Base-by-base conservation (phyloP, 2,797 vertebrate species). In the Pangasius krempfi region DNA sequence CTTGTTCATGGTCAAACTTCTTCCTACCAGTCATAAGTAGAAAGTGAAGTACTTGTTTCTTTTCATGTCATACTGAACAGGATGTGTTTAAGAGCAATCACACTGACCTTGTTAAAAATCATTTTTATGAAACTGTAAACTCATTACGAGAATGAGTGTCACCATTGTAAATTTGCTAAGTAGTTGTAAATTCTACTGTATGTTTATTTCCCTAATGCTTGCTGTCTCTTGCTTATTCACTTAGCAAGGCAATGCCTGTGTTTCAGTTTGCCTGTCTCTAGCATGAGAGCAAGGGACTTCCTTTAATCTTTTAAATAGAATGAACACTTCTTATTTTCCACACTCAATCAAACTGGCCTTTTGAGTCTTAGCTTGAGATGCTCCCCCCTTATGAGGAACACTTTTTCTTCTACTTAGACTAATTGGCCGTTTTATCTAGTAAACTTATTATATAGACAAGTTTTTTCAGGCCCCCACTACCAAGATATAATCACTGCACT, bases 31-130 rank as follows among this genome's bases (percentile, higher is more conserved):
- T 62, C 56, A 82, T 40, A 82, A 27, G 27, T 58, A 33, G 70
- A 89, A 70, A 37, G n/a, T 78, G 44, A 90, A 90, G 85, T 83
- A 86, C 44, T 18, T 87, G 18, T 76, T 93, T 92, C 88, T 81
- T 90, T 92, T 89, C 56, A 68, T 20, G 30, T 88, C 44, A 81
- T 30, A 73, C 20, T 47, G 47, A 83, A 18, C 50, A 73, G 4
- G 30, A 27, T 73, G 22, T 3, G 20, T 37, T 37, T 56, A 54
- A 33, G 2, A 37, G 47, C 84, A 70, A 56, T 33, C 33, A 52
- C 52, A 33, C 62, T 3, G 4, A 30, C 12, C n/a, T 30, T 58
- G 18, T 47, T 25, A 8, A 47, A 83, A 20, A 5, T 50, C 1
- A 33, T 58, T 80, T 81, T 80, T 33, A 30, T 87, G 6, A 86